phyloP scores from a whole-genome alignment of 2,113 vertebrate genomes.

The Dromas ardeola region DNA sequence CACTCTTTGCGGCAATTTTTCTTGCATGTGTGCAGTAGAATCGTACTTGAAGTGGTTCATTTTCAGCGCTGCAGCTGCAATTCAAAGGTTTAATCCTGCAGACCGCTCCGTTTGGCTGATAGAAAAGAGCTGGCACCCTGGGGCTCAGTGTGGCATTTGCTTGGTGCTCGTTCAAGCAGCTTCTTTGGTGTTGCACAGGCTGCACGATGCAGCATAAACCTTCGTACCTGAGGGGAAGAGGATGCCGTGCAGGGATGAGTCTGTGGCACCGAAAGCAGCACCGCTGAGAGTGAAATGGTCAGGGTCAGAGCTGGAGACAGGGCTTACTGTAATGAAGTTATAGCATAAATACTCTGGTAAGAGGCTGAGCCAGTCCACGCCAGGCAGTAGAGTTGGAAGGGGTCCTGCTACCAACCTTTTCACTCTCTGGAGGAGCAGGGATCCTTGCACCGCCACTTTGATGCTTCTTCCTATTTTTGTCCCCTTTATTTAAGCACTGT shows the following conservation, averaged over 20 bases:
- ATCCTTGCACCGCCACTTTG: not conserved
- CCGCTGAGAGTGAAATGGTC: not conserved
- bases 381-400: not conserved
- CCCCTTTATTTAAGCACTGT: not conserved
- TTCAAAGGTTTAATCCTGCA: not conserved
- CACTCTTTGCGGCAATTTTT: not conserved
- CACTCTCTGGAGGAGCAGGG: not conserved
- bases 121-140: not conserved
- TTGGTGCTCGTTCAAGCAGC: not conserved
- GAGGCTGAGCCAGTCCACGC: not conserved
- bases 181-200: not conserved
- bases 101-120: not conserved
- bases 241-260: not conserved
- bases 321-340: not conserved
- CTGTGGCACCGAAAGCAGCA: not conserved
- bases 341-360: not conserved
- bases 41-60: not conserved
- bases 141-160: rapidly evolving
- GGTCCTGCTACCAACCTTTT: not conserved
- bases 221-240: not conserved
- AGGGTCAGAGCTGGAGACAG: not conserved
- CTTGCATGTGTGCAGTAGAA: not conserved
- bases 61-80: not conserved
- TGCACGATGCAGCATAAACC: rapidly evolving
- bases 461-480: not conserved